Conservation (phyloP, 2,797 vertebrate genomes). For the Acipenser transmontanus region DNA sequence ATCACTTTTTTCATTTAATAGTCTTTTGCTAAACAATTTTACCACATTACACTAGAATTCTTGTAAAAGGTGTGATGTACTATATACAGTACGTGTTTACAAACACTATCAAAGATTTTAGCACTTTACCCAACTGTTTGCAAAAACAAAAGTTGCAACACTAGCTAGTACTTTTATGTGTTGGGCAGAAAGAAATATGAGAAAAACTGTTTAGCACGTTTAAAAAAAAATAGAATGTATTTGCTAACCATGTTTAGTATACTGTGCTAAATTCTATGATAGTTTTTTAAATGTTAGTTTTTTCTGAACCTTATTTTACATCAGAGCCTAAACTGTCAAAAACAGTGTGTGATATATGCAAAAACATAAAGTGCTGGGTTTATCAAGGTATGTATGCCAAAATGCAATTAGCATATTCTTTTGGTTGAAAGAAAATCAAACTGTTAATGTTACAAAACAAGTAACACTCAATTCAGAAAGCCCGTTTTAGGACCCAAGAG, state of each 20-base stretch:
- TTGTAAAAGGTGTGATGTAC: no score
- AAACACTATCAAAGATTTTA: not conserved
- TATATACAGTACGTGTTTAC: not conserved
- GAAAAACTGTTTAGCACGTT: not conserved
- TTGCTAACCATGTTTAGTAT: no score
- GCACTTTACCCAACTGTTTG: not conserved
- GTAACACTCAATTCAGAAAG: no score
- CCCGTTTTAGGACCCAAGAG: no score
- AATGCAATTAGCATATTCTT: no score
- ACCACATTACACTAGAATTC: constrained; percentile 21
- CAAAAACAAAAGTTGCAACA: constrained; percentile 23
- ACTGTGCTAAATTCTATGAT: not conserved
- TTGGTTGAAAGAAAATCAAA: no score
- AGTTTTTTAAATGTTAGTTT: not conserved
- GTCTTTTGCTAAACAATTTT: constrained; percentile 43
- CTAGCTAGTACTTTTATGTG: constrained; percentile 18
- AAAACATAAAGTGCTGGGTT: no score
- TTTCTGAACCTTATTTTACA: not conserved
- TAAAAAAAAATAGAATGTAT: no score
- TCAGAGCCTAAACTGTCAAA: no score
- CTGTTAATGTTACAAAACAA: no score
- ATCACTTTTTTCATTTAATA: constrained; percentile 37
- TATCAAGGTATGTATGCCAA: no score
- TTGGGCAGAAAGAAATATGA: not conserved
- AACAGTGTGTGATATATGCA: no score